Conservation (phyloP, 2,888 invertebrate genomes). For the Hylaea fasciaria region DNA sequence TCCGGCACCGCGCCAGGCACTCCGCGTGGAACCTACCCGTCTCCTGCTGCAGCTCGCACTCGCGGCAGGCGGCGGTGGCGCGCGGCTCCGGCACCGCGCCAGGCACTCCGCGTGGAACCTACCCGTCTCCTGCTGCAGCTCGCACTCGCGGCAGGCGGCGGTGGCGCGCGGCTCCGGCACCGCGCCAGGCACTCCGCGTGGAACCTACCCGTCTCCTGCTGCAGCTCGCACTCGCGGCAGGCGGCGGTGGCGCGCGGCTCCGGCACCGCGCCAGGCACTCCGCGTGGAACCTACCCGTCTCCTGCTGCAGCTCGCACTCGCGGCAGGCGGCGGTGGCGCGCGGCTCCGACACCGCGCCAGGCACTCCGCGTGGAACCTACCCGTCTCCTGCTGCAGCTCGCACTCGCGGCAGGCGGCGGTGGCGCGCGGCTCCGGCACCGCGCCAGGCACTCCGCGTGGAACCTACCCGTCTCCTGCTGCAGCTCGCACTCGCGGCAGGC, state of each 20-base stretch:
- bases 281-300: conserved; percentile 89
- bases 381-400: conserved; percentile 25
- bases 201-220: conserved; percentile 77
- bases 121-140: conserved; percentile 11
- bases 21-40: conserved; percentile 91
- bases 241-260: conserved; percentile 89
- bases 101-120: conserved; percentile 97
- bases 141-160: conserved; percentile 85
- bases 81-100: conserved; percentile 93
- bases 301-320: conserved; percentile 42
- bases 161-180: conserved; percentile 91
- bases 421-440: conserved; percentile 90
- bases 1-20: conserved; percentile 96
- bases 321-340: conserved; percentile 88
- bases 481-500: conserved; percentile 81
- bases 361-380: conserved; percentile 95
- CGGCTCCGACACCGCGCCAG: conserved; percentile 94
- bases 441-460: conserved; percentile 98
- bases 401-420: conserved; percentile 87
- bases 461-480: conserved; percentile 60
- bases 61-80: conserved; percentile 87
- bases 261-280: conserved; percentile 95
- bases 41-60: conserved; percentile 41
- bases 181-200: conserved; percentile 97
- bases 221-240: conserved; percentile 78